Base-by-base conservation (phyloP, 2,888 invertebrate species). In the Heteromyza rotundicornis region DNA sequence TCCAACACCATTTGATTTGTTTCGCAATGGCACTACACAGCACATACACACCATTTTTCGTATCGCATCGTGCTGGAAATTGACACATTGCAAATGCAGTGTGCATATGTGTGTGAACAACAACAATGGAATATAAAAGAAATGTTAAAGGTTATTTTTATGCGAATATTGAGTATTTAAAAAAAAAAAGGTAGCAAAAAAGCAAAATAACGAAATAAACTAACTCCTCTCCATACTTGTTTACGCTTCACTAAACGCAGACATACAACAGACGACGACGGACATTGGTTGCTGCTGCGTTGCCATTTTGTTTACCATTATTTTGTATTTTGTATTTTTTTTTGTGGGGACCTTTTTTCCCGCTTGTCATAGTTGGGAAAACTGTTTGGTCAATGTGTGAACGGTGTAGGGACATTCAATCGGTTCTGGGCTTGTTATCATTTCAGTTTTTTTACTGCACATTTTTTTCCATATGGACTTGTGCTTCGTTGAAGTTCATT, bases 401-500 rank as follows among this genome's bases (percentile, higher is more conserved):
- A 55, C 53, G 17, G 12, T 53, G 27, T 35, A 50, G 22, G 57
- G 51, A 35, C 32, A 32, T 57, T 57, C 51, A 23, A 20, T 16
- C n/a, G 27, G 24, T n/a, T 20, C 22, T 36, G 50, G 57, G 36
- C 57, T 51, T 57, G 57, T 57, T 57, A 57, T 51, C 57, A n/a
- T n/a, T n/a, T n/a, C n/a, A n/a, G n/a, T n/a, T n/a, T n/a, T n/a
- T 51, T 51, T 22, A 16, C 24, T 50, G n/a, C 16, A 57, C 57
- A 22, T 32, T 57, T 19, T 57, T 57, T 50, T n/a, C 32, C 22
- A n/a, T 53, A 22, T 19, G 14, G 12, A 32, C 3, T 53, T 14
- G 16, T 52, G 20, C 54, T 36, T 20, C 27, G 27, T 51, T 66
- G 68, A 72, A 70, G 78, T 79, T 78, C 78, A 78, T 78, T 78